These are phyloP conservation scores for Agriopis leucophaearia DNA, from an alignment of 2,888 invertebrate genomes.

Conservation along the genomic window DNA sequence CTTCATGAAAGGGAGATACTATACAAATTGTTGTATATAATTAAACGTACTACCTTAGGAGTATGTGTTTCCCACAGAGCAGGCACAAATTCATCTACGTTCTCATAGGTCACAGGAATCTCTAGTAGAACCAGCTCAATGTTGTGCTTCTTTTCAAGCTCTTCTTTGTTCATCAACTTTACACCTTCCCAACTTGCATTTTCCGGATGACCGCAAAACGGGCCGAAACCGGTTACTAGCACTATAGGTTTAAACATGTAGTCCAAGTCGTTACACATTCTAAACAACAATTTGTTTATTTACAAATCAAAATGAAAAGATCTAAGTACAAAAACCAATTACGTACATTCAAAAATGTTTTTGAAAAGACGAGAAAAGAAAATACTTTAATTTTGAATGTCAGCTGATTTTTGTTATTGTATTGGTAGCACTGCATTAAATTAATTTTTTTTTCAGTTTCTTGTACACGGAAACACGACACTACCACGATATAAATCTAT, in stretches of 20 bases:
- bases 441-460: background rate
- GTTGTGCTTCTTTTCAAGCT: conserved; percentile 78
- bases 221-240: conserved; percentile 93
- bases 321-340: too few relatives aligned
- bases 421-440: conserved; percentile 47
- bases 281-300: conserved; percentile 2
- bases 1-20: background rate
- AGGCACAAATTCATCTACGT: conserved; percentile 88
- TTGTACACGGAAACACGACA: background rate
- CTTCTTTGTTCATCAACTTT: conserved; percentile 85
- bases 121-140: conserved; percentile 82
- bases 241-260: conserved; percentile 74
- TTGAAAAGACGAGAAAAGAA: too few relatives aligned
- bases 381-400: conserved; percentile 39
- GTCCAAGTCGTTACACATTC: conserved; percentile 63
- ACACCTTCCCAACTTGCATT: conserved; percentile 96
- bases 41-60: conserved; percentile 89
- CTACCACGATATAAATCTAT: background rate
- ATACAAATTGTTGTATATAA: too few relatives aligned
- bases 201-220: conserved; percentile 89
- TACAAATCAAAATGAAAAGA: background rate
- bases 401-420: conserved; percentile 60
- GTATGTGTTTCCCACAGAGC: conserved; percentile 89
- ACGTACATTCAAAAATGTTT: too few relatives aligned
- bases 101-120: conserved; percentile 91